Evolutionary conservation across 2,888 invertebrate species (phyloP).

Genomic region (Drosophila emarginata): DNA sequence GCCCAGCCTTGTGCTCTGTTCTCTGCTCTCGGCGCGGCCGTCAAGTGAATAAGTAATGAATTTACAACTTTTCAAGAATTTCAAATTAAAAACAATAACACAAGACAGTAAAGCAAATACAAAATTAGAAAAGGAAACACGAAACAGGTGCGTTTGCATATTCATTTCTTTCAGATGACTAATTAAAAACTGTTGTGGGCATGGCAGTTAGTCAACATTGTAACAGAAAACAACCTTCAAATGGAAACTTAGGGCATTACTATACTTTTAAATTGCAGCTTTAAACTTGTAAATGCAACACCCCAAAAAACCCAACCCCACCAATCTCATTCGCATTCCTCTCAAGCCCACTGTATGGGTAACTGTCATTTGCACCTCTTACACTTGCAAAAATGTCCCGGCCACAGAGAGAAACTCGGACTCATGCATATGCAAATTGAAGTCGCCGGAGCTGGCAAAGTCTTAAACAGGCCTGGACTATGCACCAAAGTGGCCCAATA

Average conservation of each 20-base stretch:
- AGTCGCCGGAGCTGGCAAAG: conserved; percentile 52
- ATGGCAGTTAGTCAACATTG: conserved; percentile 66
- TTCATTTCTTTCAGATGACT: conserved; percentile 67
- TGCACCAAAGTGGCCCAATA: not conserved
- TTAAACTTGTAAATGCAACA: not conserved
- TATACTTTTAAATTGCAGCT: conserved; percentile 1
- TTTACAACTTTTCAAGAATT: conserved; percentile 79
- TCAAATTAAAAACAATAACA: conserved; percentile 80
- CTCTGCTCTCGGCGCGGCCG: conserved; percentile 42
- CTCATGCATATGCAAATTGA: conserved; percentile 77
- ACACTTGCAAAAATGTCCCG: conserved; percentile 74
- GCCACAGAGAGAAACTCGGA: conserved; percentile 54
- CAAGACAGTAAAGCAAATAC: conserved; percentile 48
- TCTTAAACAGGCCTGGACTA: not conserved
- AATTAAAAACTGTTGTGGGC: conserved; percentile 73
- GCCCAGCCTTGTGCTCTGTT: not conserved
- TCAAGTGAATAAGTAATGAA: conserved; percentile 80
- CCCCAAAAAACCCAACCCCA: not conserved
- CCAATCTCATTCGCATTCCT: not conserved
- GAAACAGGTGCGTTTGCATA: conserved; percentile 63
- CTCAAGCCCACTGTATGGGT: conserved; percentile 41
- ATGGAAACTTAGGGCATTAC: not conserved
- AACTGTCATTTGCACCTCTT: conserved; percentile 77
- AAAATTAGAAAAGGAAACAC: conserved; percentile 33
- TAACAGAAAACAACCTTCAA: conserved; percentile 31